A percentile compares a stretch with the other conserved stretches of the same genome.
phyloP scores from a whole-genome alignment of 2,888 invertebrate genomes.

The Lithophane ornitopus region DNA sequence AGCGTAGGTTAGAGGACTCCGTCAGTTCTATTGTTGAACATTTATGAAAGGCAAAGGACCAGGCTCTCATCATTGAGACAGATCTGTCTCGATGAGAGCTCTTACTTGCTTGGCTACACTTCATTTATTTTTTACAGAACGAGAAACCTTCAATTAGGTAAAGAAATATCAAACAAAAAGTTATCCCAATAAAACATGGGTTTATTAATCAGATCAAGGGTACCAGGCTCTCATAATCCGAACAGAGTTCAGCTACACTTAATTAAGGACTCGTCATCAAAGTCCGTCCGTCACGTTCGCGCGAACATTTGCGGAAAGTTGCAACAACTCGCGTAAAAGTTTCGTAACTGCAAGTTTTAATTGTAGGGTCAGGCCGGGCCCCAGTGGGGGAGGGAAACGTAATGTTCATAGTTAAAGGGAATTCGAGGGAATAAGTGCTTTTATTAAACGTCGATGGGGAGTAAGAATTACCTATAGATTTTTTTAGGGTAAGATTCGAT shows the following conservation, averaged over 20 bases:
- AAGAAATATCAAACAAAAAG: slow-evolving; percentile 14
- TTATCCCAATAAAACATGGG: slow-evolving; percentile 36
- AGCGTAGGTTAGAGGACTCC: background rate
- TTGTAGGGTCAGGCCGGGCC: slow-evolving; percentile 62
- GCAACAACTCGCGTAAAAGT: slow-evolving; percentile 64
- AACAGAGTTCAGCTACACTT: slow-evolving; percentile 55
- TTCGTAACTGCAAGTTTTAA: slow-evolving; percentile 73
- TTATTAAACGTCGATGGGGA: slow-evolving; percentile 41
- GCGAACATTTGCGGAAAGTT: slow-evolving; percentile 61
- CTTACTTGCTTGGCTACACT: background rate
- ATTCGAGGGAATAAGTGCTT: slow-evolving; percentile 43
- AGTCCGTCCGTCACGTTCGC: slow-evolving; percentile 61
- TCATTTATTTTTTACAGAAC: background rate
- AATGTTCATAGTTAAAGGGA: slow-evolving; percentile 40
- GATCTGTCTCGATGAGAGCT: background rate
- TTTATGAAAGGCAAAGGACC: background rate
- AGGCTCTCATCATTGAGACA: background rate
- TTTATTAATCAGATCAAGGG: slow-evolving; percentile 43
- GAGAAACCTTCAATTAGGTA: background rate
- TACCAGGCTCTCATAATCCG: slow-evolving; percentile 43
- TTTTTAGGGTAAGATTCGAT: slow-evolving; percentile 3
- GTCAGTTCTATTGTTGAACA: background rate
- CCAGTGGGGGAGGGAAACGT: slow-evolving; percentile 37
- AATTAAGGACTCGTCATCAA: slow-evolving; percentile 64
- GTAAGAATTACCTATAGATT: slow-evolving; percentile 3